Evolutionary conservation across 1,140 invertebrate species (phyloP).

Genomic region (Odontomachus brunneus): DNA sequence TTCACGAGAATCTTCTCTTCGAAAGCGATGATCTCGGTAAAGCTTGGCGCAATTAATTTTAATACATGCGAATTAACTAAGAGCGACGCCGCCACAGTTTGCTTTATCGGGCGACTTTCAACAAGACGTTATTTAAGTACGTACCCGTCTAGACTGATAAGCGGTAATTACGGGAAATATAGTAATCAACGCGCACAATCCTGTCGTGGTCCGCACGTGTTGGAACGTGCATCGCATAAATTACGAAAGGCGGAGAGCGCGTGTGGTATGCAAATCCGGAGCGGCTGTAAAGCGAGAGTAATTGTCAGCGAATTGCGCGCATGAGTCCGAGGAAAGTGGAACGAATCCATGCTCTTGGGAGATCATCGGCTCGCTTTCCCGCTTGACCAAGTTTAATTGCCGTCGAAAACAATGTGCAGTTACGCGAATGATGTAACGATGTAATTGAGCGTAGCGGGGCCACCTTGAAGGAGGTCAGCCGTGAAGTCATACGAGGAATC

Average conservation of each 20-base stretch:
- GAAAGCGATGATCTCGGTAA: constrained; percentile 96
- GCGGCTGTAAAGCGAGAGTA: constrained; percentile 41
- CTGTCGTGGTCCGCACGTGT: constrained; percentile 22
- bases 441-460: constrained; percentile 22
- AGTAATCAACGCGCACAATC: constrained; percentile 49
- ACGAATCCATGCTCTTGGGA: background rate
- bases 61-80: constrained; percentile 37
- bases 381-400: constrained; percentile 37
- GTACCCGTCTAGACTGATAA: constrained; percentile 31
- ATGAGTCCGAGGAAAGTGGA: constrained; percentile 31
- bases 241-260: constrained; percentile 3
- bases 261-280: constrained; percentile 56
- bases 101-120: constrained; percentile 40
- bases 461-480: background rate
- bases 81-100: background rate
- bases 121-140: constrained; percentile 31
- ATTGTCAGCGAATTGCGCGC: constrained; percentile 48
- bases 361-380: constrained; percentile 5
- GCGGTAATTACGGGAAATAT: constrained; percentile 36
- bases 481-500: too few relatives aligned
- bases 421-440: constrained; percentile 24
- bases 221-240: constrained; percentile 34
- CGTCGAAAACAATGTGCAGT: constrained; percentile 35
- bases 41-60: constrained; percentile 53
- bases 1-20: constrained; percentile 95